A percentile compares a stretch with the other conserved stretches of the same genome.
Evolutionary conservation across 2,797 vertebrate genomes (phyloP).

Genomic region (Epinephelus malabaricus): DNA sequence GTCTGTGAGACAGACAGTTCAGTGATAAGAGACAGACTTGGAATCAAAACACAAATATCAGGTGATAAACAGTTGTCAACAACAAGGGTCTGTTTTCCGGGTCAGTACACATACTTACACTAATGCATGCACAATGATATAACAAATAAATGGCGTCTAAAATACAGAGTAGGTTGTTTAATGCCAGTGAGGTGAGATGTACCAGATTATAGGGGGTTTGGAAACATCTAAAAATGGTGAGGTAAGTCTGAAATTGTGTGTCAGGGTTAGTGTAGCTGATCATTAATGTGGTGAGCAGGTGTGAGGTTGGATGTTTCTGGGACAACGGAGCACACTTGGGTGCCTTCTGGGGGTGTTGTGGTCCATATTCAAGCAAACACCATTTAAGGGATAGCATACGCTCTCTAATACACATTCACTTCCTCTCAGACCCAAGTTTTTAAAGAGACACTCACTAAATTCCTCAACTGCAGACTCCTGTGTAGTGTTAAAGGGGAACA

Average conservation of each 20-base stretch:
- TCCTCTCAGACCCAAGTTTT: conserved; percentile 1
- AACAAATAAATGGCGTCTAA: neutral
- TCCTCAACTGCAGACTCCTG: neutral
- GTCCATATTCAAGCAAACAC: conserved; percentile 54
- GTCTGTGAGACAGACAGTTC: neutral
- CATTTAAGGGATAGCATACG: conserved; percentile 16
- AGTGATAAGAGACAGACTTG: neutral
- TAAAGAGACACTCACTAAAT: neutral
- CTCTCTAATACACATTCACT: conserved; percentile 7
- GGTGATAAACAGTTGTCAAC: neutral
- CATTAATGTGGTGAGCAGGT: conserved; percentile 58
- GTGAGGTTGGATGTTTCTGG: conserved; percentile 63
- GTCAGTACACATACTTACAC: neutral
- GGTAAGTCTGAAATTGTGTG: conserved; percentile 19
- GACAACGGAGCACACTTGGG: conserved; percentile 30
- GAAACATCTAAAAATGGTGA: neutral
- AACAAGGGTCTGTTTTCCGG: neutral
- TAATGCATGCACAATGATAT: neutral
- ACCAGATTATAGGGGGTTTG: neutral
- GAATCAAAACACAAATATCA: neutral
- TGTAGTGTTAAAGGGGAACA: too few relatives aligned
- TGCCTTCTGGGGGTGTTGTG: conserved; percentile 47
- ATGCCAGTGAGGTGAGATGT: neutral
- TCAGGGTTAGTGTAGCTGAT: conserved; percentile 27
- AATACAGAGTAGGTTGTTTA: neutral